Conservation (phyloP, 2,888 invertebrate species). For the Linyphia triangularis region DNA sequence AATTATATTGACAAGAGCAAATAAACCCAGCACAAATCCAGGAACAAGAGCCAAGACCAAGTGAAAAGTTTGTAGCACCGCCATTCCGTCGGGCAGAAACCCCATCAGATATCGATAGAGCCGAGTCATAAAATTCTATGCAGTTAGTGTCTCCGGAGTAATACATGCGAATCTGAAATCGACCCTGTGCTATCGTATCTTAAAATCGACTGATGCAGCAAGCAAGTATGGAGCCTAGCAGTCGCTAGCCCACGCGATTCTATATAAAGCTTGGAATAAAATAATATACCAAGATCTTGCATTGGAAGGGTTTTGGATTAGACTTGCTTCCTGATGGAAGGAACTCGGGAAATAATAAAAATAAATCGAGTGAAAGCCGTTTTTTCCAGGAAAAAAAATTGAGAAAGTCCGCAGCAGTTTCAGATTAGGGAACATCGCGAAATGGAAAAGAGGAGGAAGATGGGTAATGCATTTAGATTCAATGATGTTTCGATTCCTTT, state of each 20-base stretch:
- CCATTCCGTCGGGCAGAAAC: background rate
- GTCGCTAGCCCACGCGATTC: too few species aligned
- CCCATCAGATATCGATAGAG: background rate
- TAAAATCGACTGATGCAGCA: slow-evolving; percentile 2
- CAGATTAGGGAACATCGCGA: background rate
- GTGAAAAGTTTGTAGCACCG: background rate
- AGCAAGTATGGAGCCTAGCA: background rate
- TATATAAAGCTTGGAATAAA: background rate
- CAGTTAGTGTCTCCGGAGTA: slow-evolving; percentile 12
- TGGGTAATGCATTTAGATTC: background rate
- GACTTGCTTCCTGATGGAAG: slow-evolving; percentile 7
- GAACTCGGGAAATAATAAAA: background rate
- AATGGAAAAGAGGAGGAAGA: background rate
- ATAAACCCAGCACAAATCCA: too few species aligned
- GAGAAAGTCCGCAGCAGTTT: background rate
- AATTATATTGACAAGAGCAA: background rate
- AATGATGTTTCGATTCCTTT: background rate
- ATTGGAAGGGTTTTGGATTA: slow-evolving; percentile 10
- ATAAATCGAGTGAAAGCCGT: slow-evolving; percentile 21
- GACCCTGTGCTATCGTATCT: slow-evolving; percentile 1
- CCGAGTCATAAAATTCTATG: background rate
- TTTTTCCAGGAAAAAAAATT: slow-evolving; percentile 1
- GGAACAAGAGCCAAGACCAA: background rate
- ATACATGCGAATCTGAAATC: background rate
- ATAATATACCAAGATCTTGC: too few species aligned